A percentile compares a stretch with the other conserved stretches of the same genome.
phyloP scores from a whole-genome alignment of 1,140 invertebrate species.

The Euwallacea fornicatus region DNA sequence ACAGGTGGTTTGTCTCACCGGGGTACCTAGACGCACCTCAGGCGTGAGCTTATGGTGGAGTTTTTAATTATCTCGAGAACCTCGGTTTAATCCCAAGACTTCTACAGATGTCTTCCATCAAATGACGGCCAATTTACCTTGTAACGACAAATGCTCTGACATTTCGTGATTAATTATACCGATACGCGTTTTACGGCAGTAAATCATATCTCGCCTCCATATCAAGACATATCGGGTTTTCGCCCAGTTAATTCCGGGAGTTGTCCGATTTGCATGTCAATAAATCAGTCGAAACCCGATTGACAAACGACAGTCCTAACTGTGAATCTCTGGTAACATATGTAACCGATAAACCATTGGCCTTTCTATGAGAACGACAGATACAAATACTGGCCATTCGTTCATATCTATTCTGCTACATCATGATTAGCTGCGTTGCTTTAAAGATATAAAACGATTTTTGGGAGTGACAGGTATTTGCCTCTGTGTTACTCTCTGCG shows the following conservation, averaged over 20 bases:
- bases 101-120: too few relatives aligned
- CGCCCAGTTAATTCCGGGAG: conserved; percentile 31
- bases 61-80: too few relatives aligned
- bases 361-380: conserved; percentile 8
- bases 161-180: conserved; percentile 1
- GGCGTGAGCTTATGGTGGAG: too few relatives aligned
- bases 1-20: too few relatives aligned
- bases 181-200: conserved; percentile 15
- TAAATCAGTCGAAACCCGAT: conserved; percentile 34
- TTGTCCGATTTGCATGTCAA: conserved; percentile 24
- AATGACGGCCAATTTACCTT: not conserved
- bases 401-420: too few relatives aligned
- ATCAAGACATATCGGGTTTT: conserved; percentile 31
- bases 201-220: conserved; percentile 26
- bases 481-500: too few relatives aligned
- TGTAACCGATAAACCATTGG: conserved; percentile 18
- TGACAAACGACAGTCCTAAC: conserved; percentile 33
- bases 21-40: too few relatives aligned
- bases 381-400: too few relatives aligned
- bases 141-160: not conserved
- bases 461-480: too few relatives aligned
- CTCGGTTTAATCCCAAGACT: too few relatives aligned
- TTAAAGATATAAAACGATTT: too few relatives aligned
- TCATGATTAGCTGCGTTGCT: too few relatives aligned
- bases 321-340: conserved; percentile 13